phyloP scores from a whole-genome alignment of 2,113 vertebrate genomes.

The Callaeas wilsoni region DNA sequence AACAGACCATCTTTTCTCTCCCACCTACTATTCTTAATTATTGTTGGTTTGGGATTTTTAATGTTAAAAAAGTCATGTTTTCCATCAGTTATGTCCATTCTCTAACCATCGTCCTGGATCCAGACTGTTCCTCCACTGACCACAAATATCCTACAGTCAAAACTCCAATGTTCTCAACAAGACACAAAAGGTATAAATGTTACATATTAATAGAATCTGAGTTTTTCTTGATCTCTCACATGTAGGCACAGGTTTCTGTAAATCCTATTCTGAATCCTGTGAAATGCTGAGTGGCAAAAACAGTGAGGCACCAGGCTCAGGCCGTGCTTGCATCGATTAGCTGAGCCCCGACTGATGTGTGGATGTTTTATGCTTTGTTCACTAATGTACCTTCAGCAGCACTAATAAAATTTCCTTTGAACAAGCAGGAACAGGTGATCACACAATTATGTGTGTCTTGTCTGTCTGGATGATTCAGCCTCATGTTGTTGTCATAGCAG shows the following conservation, averaged over 20 bases:
- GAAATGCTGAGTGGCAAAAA: not conserved
- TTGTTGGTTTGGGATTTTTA: not conserved
- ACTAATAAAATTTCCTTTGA: constrained; percentile 59
- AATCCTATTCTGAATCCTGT: not conserved
- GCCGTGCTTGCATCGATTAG: not conserved
- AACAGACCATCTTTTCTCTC: not conserved
- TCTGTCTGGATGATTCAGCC: constrained; percentile 40
- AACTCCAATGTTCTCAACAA: not conserved
- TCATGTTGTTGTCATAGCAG: constrained; percentile 57
- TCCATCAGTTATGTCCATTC: not conserved
- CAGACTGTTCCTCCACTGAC: not conserved
- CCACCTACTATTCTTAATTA: not conserved
- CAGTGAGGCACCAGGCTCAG: not conserved
- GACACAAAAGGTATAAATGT: not conserved
- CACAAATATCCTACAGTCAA: not conserved
- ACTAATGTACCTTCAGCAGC: constrained; percentile 15
- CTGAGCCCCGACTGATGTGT: not conserved
- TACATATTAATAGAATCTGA: not conserved
- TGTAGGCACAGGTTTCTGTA: not conserved
- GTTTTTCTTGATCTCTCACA: not conserved
- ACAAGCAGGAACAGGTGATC: constrained; percentile 30
- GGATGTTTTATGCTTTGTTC: constrained; percentile 30
- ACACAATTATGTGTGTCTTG: constrained; percentile 34
- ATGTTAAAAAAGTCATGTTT: not conserved
- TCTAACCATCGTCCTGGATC: not conserved